These are phyloP conservation scores for Iguana delicatissima DNA, from an alignment of 2,797 vertebrate genomes.

Conservation along the genomic window DNA sequence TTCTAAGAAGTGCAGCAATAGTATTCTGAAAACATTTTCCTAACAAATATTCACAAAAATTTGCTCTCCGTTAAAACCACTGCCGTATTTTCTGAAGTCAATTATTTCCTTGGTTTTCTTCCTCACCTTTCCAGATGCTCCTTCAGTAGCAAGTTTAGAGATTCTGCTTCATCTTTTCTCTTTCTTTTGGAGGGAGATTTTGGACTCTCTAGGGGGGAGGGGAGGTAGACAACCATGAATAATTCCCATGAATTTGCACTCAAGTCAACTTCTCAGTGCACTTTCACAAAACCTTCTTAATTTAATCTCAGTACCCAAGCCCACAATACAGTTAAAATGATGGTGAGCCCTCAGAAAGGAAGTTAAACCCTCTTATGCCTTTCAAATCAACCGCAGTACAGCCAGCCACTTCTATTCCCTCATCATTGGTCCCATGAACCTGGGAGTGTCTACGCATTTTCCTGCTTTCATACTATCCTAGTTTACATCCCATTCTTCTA, in stretches of 20 bases:
- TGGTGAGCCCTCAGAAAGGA: background rate
- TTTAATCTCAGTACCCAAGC: constrained; percentile 42
- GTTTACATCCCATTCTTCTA: background rate
- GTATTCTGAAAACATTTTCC: rapidly evolving
- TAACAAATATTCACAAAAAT: background rate
- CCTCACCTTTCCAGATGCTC: constrained; percentile 61
- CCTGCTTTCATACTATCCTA: constrained; percentile 5
- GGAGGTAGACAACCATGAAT: background rate
- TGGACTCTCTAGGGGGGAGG: background rate
- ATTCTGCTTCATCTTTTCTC: constrained; percentile 38
- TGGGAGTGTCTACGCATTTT: constrained; percentile 31
- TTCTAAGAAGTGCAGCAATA: background rate
- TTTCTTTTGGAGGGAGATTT: background rate
- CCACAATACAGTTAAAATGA: background rate
- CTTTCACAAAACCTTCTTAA: constrained; percentile 50
- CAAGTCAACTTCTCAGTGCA: constrained; percentile 49
- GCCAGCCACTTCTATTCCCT: constrained; percentile 54
- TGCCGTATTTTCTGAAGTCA: background rate
- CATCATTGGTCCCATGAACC: background rate
- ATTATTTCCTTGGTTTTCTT: background rate
- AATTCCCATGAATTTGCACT: constrained; percentile 33
- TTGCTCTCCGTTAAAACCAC: background rate
- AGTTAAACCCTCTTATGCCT: background rate
- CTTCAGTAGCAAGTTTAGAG: constrained; percentile 6
- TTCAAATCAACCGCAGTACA: background rate